These are phyloP conservation scores for Brienomyrus brachyistius DNA, from an alignment of 2,113 vertebrate species.

Conservation along the genomic window DNA sequence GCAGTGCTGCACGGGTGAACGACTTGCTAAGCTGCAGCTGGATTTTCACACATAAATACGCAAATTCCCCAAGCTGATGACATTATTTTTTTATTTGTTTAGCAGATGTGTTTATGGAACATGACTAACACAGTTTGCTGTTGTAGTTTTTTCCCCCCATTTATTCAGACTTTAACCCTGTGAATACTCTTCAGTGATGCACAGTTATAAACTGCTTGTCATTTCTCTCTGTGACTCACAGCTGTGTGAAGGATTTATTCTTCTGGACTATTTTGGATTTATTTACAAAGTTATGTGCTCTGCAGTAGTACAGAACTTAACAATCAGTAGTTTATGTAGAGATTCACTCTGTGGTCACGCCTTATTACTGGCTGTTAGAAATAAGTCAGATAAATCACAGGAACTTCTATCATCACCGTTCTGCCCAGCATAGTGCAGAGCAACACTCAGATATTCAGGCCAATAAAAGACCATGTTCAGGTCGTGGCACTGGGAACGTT, in stretches of 20 bases:
- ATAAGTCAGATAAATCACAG: background rate
- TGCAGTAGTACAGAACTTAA: background rate
- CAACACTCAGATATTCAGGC: background rate
- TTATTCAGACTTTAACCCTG: conserved; percentile 4
- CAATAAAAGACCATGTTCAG: background rate
- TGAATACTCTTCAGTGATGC: background rate
- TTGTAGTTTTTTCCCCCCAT: background rate
- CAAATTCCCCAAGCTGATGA: conserved; percentile 9
- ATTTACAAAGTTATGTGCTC: background rate
- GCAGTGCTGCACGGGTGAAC: background rate
- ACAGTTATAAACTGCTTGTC: background rate
- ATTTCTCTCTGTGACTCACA: background rate
- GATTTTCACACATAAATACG: background rate
- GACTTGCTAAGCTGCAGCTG: background rate
- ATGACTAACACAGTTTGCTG: background rate
- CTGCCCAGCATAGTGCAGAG: background rate
- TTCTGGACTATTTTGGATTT: background rate
- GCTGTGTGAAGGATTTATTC: background rate
- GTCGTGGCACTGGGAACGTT: background rate
- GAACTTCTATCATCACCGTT: background rate
- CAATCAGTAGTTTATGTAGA: background rate
- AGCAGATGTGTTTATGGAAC: conserved; percentile 3
- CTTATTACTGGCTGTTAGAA: background rate
- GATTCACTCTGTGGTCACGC: background rate
- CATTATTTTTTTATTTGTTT: conserved; percentile 13